Evolutionary conservation across 1,140 invertebrate species (phyloP), one percentile per base, ranked within the genome.

Genomic region (Sitobion miscanthi): DNA sequence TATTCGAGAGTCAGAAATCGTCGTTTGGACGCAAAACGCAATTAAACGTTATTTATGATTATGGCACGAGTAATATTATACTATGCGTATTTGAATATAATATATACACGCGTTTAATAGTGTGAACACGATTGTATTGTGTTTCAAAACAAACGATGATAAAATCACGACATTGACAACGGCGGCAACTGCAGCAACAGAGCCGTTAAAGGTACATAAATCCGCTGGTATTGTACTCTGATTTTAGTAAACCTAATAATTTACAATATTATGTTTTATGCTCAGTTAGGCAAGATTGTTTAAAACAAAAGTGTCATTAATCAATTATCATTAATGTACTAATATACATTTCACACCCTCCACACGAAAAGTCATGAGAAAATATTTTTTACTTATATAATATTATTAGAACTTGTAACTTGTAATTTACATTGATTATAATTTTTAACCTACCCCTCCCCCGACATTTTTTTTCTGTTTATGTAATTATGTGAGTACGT

Each of bases 291-390:
- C 17, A n/a, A n/a, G 5, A 77, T 17, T 77, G 5, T 77, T n/a
- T 35, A 17, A 77, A 35, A n/a, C 14, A n/a, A 35, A 77, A 77
- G n/a, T n/a, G 62, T 77, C 14, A 14, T n/a, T 35, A 17, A 14
- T 77, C n/a, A 77, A n/a, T n/a, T n/a, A 77, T 77, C n/a, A 77
- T 77, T n/a, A n/a, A 77, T n/a, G 62, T n/a, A n/a, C 30, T 69
- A 69, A 69, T 69, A 69, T 69, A n/a, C 11, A 30, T n/a, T n/a
- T 17, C 30, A 1, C 30, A 6, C 14, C n/a, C 30, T 69, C 4
- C 11, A n/a, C n/a, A n/a, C 0, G 7, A n/a, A 69, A 69, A 17
- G 25, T 62, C 4, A 69, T 17, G 30, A 77, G 14, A 77, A 77
- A n/a, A 6, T 35, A 77, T n/a, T 20, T 77, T 77, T 77, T n/a